These are phyloP conservation scores for Tribolium freemani DNA, from an alignment of 2,888 invertebrate genomes.

Conservation along the genomic window DNA sequence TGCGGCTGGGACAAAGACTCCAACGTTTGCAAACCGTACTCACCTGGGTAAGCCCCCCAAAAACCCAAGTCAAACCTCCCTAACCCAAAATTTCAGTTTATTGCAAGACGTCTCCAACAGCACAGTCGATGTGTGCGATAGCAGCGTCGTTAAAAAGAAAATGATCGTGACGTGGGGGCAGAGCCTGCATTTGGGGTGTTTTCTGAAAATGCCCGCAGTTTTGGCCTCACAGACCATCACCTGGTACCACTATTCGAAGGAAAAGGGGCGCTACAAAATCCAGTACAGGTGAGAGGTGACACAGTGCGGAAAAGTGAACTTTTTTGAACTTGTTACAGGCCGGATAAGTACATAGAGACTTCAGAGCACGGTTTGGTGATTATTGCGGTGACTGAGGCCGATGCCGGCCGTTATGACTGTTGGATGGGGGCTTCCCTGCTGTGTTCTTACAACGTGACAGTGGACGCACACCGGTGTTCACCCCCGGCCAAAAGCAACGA, in stretches of 20 bases:
- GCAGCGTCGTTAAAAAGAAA: slow-evolving; percentile 89
- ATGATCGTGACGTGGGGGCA: slow-evolving; percentile 96
- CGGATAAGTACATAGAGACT: slow-evolving; percentile 94
- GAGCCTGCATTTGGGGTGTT: slow-evolving; percentile 92
- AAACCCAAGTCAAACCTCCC: neutral
- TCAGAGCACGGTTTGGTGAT: slow-evolving; percentile 93
- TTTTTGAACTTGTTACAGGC: slow-evolving; percentile 69
- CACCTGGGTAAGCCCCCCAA: slow-evolving; percentile 79
- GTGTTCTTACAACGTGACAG: slow-evolving; percentile 93
- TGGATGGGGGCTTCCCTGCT: slow-evolving; percentile 89
- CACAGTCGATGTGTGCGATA: slow-evolving; percentile 91
- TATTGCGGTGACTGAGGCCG: slow-evolving; percentile 89
- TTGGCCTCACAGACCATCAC: slow-evolving; percentile 86
- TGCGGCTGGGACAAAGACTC: slow-evolving; percentile 96
- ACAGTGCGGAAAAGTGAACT: neutral
- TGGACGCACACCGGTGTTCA: slow-evolving; percentile 94
- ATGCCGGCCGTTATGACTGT: slow-evolving; percentile 92
- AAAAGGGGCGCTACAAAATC: slow-evolving; percentile 87
- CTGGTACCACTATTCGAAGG: slow-evolving; percentile 92
- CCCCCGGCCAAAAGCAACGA: slow-evolving; percentile 92
- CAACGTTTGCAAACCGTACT: slow-evolving; percentile 90
- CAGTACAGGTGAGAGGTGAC: slow-evolving; percentile 75
- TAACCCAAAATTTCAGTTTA: slow-evolving; percentile 69
- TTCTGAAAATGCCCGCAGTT: slow-evolving; percentile 91
- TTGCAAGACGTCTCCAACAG: slow-evolving; percentile 93